These are phyloP conservation scores for Argopecten irradians DNA, from an alignment of 1,140 invertebrate genomes.

Conservation along the genomic window DNA sequence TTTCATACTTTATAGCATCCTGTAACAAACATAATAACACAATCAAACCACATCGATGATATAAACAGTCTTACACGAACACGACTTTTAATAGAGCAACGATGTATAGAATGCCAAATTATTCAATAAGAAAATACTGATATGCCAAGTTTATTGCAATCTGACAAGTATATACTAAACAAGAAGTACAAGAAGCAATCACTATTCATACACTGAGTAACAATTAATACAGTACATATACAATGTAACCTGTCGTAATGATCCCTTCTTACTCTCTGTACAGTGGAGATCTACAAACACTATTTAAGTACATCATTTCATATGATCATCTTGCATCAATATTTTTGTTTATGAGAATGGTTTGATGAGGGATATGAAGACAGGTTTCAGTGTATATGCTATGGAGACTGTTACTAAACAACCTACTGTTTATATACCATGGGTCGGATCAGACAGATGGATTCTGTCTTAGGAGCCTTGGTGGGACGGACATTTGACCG, in stretches of 20 bases:
- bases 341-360: no score
- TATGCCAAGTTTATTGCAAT: neutral
- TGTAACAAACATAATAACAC: slow-evolving; percentile 50
- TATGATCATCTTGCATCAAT: no score
- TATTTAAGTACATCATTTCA: no score
- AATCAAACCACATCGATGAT: neutral
- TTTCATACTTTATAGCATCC: slow-evolving; percentile 79
- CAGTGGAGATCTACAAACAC: neutral
- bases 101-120: neutral
- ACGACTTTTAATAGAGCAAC: neutral
- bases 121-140: neutral
- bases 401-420: neutral
- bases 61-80: neutral
- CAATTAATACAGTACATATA: neutral
- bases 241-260: neutral
- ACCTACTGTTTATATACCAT: slow-evolving; percentile 10
- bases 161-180: neutral
- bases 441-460: neutral
- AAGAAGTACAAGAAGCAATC: neutral
- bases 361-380: no score
- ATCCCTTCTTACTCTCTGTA: neutral
- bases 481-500: slow-evolving; percentile 13
- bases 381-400: neutral
- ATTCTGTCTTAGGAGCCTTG: slow-evolving; percentile 6
- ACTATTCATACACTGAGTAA: neutral